phyloP scores from a whole-genome alignment of 2,113 vertebrate genomes.

The Henicopernis longicauda region DNA sequence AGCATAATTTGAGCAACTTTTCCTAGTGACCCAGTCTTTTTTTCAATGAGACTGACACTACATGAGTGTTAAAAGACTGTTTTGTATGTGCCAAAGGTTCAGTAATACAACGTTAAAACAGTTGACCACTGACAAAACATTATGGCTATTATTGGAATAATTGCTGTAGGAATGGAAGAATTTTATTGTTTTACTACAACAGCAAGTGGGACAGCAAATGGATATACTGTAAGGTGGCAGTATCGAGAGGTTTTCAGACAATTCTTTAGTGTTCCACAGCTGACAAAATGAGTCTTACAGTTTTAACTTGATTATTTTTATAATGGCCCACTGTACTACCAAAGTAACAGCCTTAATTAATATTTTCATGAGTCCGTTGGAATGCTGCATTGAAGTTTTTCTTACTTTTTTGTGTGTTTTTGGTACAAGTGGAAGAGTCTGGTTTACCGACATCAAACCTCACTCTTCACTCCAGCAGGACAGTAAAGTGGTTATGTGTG shows the following conservation, averaged over 20 bases:
- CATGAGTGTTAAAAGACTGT: accelerated
- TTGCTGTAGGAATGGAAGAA: accelerated
- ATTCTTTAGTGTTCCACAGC: background rate
- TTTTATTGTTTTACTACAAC: accelerated
- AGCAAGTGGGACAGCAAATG: accelerated
- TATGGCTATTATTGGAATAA: accelerated
- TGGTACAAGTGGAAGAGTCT: background rate
- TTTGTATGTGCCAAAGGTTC: accelerated
- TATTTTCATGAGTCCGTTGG: accelerated
- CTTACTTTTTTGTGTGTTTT: background rate
- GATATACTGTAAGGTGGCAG: accelerated
- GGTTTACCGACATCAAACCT: background rate
- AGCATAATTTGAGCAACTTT: background rate
- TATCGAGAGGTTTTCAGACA: accelerated
- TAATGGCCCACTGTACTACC: accelerated
- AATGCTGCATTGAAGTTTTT: background rate
- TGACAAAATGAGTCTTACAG: background rate
- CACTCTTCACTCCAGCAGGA: background rate
- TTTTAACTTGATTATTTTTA: accelerated
- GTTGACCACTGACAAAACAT: accelerated
- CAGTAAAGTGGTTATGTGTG: background rate
- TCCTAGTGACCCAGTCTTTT: background rate
- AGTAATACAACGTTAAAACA: accelerated
- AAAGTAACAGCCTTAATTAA: background rate
- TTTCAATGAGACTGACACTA: accelerated